Base-by-base conservation (phyloP, 2,888 invertebrate genomes). In the Phaonia tiefii region DNA sequence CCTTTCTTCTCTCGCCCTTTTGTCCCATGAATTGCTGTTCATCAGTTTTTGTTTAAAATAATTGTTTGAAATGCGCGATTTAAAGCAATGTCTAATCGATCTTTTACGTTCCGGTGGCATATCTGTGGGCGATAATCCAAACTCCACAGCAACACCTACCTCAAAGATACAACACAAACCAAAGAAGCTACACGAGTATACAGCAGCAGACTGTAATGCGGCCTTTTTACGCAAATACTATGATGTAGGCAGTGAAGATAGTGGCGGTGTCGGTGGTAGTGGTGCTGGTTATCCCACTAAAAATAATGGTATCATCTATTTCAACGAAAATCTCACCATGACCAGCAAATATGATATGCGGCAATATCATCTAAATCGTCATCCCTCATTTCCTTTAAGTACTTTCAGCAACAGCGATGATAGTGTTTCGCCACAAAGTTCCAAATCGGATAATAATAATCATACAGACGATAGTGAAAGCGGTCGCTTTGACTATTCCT, bases 301-400 rank as follows among this genome's bases (percentile, higher is more conserved):
- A 10, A 76, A 54, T 1, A 77, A 73, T 54, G 56, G 79, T 0
- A 85, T 90, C 1, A 90, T 91, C n/a, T 89, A 90, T 75, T 90
- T 91, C 71, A 91, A 91, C 82, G 91, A 91, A 78, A 91, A 91
- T 80, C 86, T 91, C n/a, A 89, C 90, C 46, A 91, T 91, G 91
- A 86, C 90, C 49, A 90, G 90, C 80, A 90, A 90, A 84, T 89
- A 88, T 63, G 87, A 88, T 77, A 86, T 88, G 69, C 86, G 86
- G 0, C 87, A 86, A 39, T 88, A 87, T 82, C 86, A 88, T 0
- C 82, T 87, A 2, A 84, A 85, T 15, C 88, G 87, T 10, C 87
- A 86, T 65, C 86, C 75, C 67, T 86, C 86, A 10, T 85, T 80
- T 70, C 83, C 80, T 13, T 56, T 78, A 4, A 79, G 82, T 70